phyloP scores from a whole-genome alignment of 2,797 vertebrate genomes.

The Octomys mimax region DNA sequence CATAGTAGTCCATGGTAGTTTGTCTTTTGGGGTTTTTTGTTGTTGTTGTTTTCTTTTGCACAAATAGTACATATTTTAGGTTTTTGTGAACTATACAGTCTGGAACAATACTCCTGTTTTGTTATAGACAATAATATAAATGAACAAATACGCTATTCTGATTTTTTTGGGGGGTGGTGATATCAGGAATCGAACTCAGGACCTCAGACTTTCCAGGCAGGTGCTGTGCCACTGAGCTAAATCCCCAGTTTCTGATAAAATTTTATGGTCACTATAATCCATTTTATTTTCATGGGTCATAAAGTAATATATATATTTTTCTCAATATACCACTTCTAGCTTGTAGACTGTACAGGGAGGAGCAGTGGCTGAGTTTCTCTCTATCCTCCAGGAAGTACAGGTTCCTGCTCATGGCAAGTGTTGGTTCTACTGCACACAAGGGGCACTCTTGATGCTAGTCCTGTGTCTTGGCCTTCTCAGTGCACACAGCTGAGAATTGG shows the following conservation, averaged over 20 bases:
- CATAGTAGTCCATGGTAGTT: neutral
- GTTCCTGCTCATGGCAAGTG: neutral
- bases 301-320: neutral
- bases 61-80: neutral
- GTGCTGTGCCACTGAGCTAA: too few relatives aligned
- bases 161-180: too few relatives aligned
- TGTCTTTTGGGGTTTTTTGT: neutral
- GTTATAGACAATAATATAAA: neutral
- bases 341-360: neutral
- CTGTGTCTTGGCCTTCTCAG: neutral
- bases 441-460: neutral
- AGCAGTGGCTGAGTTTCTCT: neutral
- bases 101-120: neutral
- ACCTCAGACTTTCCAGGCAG: too few relatives aligned
- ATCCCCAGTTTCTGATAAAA: neutral
- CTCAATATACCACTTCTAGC: neutral
- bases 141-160: neutral
- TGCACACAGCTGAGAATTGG: neutral
- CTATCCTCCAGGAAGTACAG: neutral
- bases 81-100: neutral
- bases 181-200: too few relatives aligned
- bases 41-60: too few relatives aligned
- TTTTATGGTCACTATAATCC: neutral
- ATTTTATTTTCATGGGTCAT: slow-evolving; percentile 13
- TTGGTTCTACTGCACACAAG: neutral